A percentile compares a stretch with the other conserved stretches of the same genome.
These are phyloP conservation scores for Hemaris fuciformis DNA, from an alignment of 2,888 invertebrate genomes.

Conservation along the genomic window DNA sequence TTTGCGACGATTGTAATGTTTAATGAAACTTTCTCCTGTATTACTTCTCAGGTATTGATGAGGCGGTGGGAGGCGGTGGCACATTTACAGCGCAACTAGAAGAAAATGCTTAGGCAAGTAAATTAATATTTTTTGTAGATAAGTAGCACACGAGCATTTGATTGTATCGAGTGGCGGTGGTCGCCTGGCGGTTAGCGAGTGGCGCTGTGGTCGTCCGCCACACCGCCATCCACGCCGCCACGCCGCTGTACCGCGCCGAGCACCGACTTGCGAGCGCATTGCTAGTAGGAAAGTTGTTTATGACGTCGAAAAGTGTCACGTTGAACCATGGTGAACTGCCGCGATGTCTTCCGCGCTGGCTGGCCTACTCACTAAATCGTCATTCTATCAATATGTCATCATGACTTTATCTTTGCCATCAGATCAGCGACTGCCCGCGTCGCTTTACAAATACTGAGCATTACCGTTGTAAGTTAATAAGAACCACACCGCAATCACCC, in stretches of 20 bases:
- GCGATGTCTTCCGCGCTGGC: conserved; percentile 69
- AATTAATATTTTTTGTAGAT: conserved; percentile 64
- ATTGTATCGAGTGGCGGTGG: conserved; percentile 40
- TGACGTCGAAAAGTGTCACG: conserved; percentile 80
- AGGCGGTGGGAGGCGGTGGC: conserved; percentile 22
- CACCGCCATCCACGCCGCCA: conserved; percentile 6
- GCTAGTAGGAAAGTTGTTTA: conserved; percentile 81
- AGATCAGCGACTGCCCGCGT: conserved; percentile 50
- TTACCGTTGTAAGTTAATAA: conserved; percentile 43
- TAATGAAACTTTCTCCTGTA: background rate
- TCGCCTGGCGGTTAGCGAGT: conserved; percentile 37
- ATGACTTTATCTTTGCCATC: conserved; percentile 70
- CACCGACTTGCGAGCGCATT: conserved; percentile 54
- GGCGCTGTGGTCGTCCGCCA: conserved; percentile 22
- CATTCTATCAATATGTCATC: conserved; percentile 78
- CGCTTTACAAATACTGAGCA: conserved; percentile 46
- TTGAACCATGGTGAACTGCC: conserved; percentile 79
- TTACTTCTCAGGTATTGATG: conserved; percentile 12
- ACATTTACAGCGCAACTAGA: conserved; percentile 49
- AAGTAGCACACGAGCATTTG: conserved; percentile 66
- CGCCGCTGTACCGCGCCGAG: conserved; percentile 21
- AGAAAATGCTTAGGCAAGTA: conserved; percentile 58
- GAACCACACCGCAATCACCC: background rate
- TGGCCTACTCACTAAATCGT: conserved; percentile 80
- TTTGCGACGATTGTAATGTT: background rate